Conservation (phyloP, 2,797 vertebrate species). For the Fistularia tabacaria region DNA sequence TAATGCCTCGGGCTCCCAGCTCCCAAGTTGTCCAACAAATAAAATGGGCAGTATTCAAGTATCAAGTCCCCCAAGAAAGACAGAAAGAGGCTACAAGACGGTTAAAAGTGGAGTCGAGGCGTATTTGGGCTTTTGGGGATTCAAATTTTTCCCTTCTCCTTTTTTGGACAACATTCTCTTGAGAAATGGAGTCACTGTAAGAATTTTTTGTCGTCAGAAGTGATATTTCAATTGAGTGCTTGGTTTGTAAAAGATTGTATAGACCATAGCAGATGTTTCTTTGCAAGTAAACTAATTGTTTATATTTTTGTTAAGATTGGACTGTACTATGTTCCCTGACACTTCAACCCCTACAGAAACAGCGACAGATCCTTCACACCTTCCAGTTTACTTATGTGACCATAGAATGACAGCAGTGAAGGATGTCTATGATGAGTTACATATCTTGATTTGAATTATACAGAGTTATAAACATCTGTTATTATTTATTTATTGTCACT, state of each 20-base stretch:
- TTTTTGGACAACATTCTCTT: constrained; percentile 53
- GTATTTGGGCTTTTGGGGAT: constrained; percentile 58
- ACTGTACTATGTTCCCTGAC: constrained; percentile 52
- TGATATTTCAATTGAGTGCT: constrained; percentile 70
- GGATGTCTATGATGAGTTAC: constrained; percentile 55
- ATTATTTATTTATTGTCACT: constrained; percentile 55
- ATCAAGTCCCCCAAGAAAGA: constrained; percentile 73
- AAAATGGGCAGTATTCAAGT: constrained; percentile 93
- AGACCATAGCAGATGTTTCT: constrained; percentile 61
- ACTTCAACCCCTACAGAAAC: constrained; percentile 53
- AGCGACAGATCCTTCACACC: constrained; percentile 59
- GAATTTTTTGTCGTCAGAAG: constrained; percentile 43
- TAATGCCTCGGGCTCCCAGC: constrained; percentile 89
- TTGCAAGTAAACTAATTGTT: constrained; percentile 56
- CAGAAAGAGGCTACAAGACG: constrained; percentile 70
- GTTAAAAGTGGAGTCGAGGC: constrained; percentile 69
- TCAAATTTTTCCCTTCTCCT: constrained; percentile 22
- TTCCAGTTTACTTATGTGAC: constrained; percentile 44
- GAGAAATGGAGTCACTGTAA: constrained; percentile 64
- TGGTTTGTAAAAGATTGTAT: constrained; percentile 57
- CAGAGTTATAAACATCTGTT: constrained; percentile 53
- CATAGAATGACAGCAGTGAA: constrained; percentile 19
- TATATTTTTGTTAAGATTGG: constrained; percentile 35
- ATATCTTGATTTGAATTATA: constrained; percentile 17
- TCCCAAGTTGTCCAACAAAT: constrained; percentile 94